Conservation (phyloP, 2,113 vertebrate genomes). For the Illadopsis cleaveri region DNA sequence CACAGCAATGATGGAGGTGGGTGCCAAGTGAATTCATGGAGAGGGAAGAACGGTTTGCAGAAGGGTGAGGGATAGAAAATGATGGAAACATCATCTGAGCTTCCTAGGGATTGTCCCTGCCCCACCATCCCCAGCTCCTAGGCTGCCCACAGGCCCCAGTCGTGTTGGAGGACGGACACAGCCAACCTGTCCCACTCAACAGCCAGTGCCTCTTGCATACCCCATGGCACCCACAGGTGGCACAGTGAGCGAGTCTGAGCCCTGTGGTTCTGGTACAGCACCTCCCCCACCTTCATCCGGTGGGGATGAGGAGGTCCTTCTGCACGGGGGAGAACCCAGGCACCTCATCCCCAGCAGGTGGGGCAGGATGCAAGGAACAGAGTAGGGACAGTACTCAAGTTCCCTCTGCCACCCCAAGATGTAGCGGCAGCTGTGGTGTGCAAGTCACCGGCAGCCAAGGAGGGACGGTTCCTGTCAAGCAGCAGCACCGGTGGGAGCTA, state of each 20-base stretch:
- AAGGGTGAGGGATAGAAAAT: neutral
- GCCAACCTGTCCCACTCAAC: neutral
- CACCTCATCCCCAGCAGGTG: rapidly evolving
- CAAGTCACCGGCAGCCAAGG: rapidly evolving
- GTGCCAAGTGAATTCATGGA: too few species aligned
- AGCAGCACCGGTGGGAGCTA: neutral
- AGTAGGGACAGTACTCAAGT: neutral
- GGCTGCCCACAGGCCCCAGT: neutral
- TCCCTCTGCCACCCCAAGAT: neutral
- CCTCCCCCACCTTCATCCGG: neutral
- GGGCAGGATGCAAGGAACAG: neutral
- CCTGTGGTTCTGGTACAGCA: neutral
- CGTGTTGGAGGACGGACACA: rapidly evolving
- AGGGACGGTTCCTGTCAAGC: neutral
- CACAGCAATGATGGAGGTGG: neutral
- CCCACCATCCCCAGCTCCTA: neutral
- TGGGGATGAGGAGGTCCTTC: rapidly evolving
- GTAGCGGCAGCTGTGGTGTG: neutral
- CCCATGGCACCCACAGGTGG: rapidly evolving
- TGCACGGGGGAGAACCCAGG: neutral
- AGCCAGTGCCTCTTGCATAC: neutral
- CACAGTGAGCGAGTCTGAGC: rapidly evolving
- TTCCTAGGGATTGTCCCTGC: neutral
- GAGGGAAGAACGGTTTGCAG: neutral
- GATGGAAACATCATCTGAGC: neutral